A percentile compares a stretch with the other conserved stretches of the same genome.
These are phyloP conservation scores for Eolophus roseicapilla DNA, from an alignment of 2,113 vertebrate genomes.

Conservation along the genomic window DNA sequence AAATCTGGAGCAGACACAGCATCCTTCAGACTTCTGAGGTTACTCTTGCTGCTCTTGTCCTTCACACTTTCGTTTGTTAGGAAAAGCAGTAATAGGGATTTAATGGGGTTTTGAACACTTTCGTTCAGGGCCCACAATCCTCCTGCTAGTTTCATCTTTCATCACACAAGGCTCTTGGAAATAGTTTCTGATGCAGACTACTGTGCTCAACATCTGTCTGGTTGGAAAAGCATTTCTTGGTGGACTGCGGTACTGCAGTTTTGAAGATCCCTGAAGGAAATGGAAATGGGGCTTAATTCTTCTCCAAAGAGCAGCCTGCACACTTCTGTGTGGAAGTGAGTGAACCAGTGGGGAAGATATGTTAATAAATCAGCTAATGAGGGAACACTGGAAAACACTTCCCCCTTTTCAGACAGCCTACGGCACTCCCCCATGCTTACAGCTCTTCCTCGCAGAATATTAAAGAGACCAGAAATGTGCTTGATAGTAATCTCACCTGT, in stretches of 20 bases:
- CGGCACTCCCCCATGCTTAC: background rate
- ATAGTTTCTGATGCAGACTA: background rate
- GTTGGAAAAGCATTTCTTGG: background rate
- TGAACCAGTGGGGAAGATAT: background rate
- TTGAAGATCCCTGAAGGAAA: constrained; percentile 27
- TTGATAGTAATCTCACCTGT: background rate
- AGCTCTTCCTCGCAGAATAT: background rate
- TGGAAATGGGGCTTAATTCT: constrained; percentile 7
- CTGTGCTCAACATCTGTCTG: background rate
- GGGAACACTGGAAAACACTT: background rate
- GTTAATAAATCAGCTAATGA: constrained; percentile 21
- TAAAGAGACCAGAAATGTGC: background rate
- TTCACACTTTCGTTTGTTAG: background rate
- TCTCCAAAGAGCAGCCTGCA: background rate
- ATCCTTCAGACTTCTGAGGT: constrained; percentile 46
- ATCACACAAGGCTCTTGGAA: background rate
- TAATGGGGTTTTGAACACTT: constrained; percentile 35
- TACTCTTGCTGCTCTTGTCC: constrained; percentile 21
- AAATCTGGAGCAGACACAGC: constrained; percentile 13
- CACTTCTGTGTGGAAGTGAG: background rate
- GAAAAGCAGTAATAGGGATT: constrained; percentile 12
- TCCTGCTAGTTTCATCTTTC: constrained; percentile 8
- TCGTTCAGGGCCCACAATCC: background rate
- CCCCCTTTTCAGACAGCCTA: background rate
- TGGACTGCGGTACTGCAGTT: background rate